Conservation (phyloP, 2,888 invertebrate genomes). For the Tenthredo notha region DNA sequence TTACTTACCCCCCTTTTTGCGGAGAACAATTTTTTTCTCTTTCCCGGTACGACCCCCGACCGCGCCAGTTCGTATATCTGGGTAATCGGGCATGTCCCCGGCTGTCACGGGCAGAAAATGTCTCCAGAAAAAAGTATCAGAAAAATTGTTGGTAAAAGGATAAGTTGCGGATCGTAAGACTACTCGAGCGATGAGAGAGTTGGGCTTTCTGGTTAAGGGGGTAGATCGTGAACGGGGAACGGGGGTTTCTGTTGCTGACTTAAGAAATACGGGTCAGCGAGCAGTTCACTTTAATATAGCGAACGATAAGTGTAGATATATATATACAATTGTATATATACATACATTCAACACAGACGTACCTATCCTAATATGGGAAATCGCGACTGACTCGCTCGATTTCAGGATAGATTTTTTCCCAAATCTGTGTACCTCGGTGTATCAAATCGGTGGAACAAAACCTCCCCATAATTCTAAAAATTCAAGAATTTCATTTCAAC, state of each 20-base stretch:
- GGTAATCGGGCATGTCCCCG: slow-evolving; percentile 42
- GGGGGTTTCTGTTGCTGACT: slow-evolving; percentile 51
- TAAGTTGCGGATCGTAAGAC: slow-evolving; percentile 54
- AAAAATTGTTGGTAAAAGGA: slow-evolving; percentile 53
- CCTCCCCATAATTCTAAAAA: slow-evolving; percentile 4
- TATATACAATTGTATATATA: not conserved
- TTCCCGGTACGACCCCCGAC: not conserved
- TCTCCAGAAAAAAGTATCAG: slow-evolving; percentile 47
- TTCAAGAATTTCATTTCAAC: slow-evolving; percentile 29
- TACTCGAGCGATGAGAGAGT: slow-evolving; percentile 32
- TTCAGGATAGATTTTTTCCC: not conserved
- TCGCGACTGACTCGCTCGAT: not conserved
- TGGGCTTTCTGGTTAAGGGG: slow-evolving; percentile 16
- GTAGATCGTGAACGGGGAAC: not conserved
- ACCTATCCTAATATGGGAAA: not conserved
- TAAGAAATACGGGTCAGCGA: slow-evolving; percentile 52
- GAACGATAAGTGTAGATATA: slow-evolving; percentile 5
- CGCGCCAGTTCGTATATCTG: slow-evolving; percentile 36
- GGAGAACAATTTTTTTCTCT: slow-evolving; percentile 30
- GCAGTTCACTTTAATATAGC: slow-evolving; percentile 36
- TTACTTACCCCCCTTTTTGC: slow-evolving; percentile 11
- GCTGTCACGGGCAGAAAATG: slow-evolving; percentile 51
- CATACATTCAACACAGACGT: not conserved
- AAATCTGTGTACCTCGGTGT: not conserved
- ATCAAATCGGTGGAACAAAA: slow-evolving; percentile 5